Conservation (phyloP, 2,888 invertebrate genomes). For the Cephus pulcher region DNA sequence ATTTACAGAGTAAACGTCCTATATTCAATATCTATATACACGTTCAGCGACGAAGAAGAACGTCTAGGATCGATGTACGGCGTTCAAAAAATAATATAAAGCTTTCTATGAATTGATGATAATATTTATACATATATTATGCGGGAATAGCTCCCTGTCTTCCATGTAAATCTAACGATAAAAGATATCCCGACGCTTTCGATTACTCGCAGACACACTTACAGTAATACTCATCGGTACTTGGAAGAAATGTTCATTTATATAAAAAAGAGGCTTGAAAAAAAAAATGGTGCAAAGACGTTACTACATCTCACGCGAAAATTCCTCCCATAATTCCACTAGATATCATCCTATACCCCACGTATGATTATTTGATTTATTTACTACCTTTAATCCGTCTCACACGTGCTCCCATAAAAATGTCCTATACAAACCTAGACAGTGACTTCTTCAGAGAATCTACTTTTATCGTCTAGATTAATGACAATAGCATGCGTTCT, state of each 20-base stretch:
- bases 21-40: not conserved
- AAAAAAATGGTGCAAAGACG: not conserved
- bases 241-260: not conserved
- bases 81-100: not conserved
- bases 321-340: not conserved
- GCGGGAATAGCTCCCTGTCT: not conserved
- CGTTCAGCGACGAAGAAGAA: not conserved
- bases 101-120: not conserved
- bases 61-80: not conserved
- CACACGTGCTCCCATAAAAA: not conserved
- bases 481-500: slow-evolving; percentile 83
- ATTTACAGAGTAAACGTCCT: not conserved
- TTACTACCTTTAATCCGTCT: not conserved
- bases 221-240: not conserved
- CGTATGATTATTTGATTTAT: not conserved
- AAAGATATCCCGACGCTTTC: not conserved
- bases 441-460: slow-evolving; percentile 85
- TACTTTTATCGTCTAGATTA: slow-evolving; percentile 82
- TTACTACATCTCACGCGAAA: not conserved
- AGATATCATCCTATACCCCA: not conserved
- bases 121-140: not conserved
- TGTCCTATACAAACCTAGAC: slow-evolving; percentile 68
- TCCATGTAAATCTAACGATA: not conserved
- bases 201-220: not conserved
- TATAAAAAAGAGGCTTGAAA: not conserved